Evolutionary conservation across 2,888 invertebrate species (phyloP).

Genomic region (Rhodophaea formosa): DNA sequence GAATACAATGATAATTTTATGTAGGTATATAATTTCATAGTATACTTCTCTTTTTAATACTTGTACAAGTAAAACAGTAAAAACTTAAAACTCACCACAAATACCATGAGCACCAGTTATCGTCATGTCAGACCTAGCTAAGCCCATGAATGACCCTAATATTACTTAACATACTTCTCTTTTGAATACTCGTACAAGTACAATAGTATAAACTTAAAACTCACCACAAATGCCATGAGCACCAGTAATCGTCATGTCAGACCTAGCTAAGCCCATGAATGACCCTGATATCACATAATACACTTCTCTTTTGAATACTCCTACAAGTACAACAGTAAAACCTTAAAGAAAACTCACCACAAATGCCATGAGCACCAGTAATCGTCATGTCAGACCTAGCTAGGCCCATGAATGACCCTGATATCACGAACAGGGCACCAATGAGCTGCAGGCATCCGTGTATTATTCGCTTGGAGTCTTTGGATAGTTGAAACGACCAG

Average conservation of each 20-base stretch:
- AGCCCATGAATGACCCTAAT: constrained; percentile 71
- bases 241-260: constrained; percentile 52
- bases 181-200: too few species aligned
- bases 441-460: constrained; percentile 79
- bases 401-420: constrained; percentile 73
- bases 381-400: constrained; percentile 58
- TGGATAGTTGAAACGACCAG: constrained; percentile 69
- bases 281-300: constrained; percentile 78
- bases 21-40: too few species aligned
- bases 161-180: too few species aligned
- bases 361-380: constrained; percentile 68
- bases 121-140: constrained; percentile 58
- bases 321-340: neutral
- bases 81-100: constrained; percentile 54
- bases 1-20: neutral
- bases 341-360: constrained; percentile 51
- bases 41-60: too few species aligned
- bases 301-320: neutral
- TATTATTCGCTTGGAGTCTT: constrained; percentile 63
- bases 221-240: constrained; percentile 75
- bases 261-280: constrained; percentile 65
- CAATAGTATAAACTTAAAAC: constrained; percentile 18
- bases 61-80: too few species aligned
- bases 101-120: constrained; percentile 67
- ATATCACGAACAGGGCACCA: constrained; percentile 72